Evolutionary conservation across 2,888 invertebrate genomes (phyloP).

Genomic region (Ennomos erosarius): DNA sequence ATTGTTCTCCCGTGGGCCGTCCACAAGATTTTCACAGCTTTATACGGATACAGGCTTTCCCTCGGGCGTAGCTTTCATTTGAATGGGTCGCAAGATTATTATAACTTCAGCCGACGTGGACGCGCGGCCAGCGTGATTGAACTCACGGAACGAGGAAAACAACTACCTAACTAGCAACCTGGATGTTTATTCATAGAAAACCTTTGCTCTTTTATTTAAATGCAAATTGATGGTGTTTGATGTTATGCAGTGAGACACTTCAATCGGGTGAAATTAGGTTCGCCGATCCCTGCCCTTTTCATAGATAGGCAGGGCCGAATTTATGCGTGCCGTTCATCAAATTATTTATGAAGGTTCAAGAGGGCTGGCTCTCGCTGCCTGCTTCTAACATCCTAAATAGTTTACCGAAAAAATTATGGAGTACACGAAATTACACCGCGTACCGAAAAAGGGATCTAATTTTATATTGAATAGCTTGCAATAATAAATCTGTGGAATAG

Average conservation of each 20-base stretch:
- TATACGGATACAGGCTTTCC: slow-evolving; percentile 48
- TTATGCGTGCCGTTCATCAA: slow-evolving; percentile 19
- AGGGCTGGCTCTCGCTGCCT: slow-evolving; percentile 6
- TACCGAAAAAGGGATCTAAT: too few relatives aligned
- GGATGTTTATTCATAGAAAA: slow-evolving; percentile 31
- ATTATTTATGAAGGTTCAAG: slow-evolving; percentile 26
- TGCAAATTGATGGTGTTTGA: slow-evolving; percentile 38
- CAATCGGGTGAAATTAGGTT: slow-evolving; percentile 21
- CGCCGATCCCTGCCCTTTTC: slow-evolving; percentile 17
- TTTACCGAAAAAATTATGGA: too few relatives aligned
- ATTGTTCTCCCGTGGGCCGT: slow-evolving; percentile 54
- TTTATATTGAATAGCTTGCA: not conserved
- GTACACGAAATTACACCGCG: too few relatives aligned
- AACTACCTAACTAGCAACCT: slow-evolving; percentile 36
- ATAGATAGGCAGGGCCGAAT: slow-evolving; percentile 13
- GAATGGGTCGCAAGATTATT: slow-evolving; percentile 61
- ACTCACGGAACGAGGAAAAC: slow-evolving; percentile 29
- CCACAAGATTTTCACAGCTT: slow-evolving; percentile 57
- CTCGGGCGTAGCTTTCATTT: slow-evolving; percentile 55
- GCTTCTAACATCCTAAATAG: slow-evolving; percentile 3
- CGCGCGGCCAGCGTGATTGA: slow-evolving; percentile 40
- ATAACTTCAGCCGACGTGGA: slow-evolving; percentile 48
- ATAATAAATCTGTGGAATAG: not conserved
- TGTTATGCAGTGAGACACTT: slow-evolving; percentile 36
- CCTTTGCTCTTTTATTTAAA: slow-evolving; percentile 39